phyloP scores from a whole-genome alignment of 2,888 invertebrate species.

The Trachelus troglodyta region DNA sequence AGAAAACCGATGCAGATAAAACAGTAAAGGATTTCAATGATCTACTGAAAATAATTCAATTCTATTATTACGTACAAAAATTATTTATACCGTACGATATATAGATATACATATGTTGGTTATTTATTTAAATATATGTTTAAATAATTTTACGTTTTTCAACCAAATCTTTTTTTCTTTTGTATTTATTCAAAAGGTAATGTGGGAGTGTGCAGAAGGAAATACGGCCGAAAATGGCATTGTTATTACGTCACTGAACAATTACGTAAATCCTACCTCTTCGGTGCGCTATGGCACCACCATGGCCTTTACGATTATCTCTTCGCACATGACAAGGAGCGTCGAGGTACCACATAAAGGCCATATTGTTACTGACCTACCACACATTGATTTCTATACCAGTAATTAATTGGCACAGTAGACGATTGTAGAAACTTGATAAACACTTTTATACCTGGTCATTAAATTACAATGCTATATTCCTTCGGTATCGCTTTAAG shows the following conservation, averaged over 20 bases:
- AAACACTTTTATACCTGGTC: not conserved
- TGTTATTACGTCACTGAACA: slow-evolving; percentile 25
- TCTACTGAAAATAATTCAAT: not conserved
- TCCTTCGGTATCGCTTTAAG: not conserved
- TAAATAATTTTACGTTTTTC: too few relatives aligned
- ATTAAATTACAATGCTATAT: not conserved
- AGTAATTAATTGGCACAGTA: not conserved
- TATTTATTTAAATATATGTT: not conserved
- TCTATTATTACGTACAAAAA: not conserved
- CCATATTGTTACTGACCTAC: not conserved
- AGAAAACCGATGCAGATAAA: not conserved
- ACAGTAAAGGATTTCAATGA: not conserved
- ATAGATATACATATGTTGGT: not conserved
- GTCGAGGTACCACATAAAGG: slow-evolving; percentile 18
- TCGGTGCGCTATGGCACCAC: slow-evolving; percentile 33
- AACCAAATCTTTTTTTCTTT: not conserved
- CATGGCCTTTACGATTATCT: slow-evolving; percentile 33
- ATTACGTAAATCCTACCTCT: slow-evolving; percentile 25
- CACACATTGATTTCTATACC: not conserved
- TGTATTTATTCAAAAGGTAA: slow-evolving; percentile 13
- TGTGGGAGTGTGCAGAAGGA: slow-evolving; percentile 25
- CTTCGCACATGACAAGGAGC: slow-evolving; percentile 24
- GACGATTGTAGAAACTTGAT: not conserved
- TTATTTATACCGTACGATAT: too few relatives aligned
- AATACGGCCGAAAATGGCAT: slow-evolving; percentile 7